Base-by-base conservation (phyloP, 2,797 vertebrate species). In the Hipposideros larvatus region DNA sequence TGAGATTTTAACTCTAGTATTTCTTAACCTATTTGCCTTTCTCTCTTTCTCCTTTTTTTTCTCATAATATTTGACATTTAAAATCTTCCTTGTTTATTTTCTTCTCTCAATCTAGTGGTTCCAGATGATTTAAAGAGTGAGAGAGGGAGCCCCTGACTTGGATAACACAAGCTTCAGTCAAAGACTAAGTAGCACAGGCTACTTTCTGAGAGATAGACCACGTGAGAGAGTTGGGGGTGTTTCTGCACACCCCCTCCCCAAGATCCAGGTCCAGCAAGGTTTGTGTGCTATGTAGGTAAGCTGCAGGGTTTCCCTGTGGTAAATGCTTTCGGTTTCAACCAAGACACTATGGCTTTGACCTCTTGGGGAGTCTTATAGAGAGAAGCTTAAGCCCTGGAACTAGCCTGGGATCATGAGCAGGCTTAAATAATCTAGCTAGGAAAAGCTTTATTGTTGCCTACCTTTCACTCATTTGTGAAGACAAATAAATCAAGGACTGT, bases 1-100 rank as follows among this genome's bases (percentile, higher is more conserved):
- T 77, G 87, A 75, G 66, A 75, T 91, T 91, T 78, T 46, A 82
- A 68, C 8, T 79, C 53, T 74, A 94, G 37, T 41, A 22, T 75
- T 70, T 43, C 43, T 10, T 34, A 34, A 34, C 34, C 8, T 59
- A 59, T 26, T 41, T 61, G 11, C n/a, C 41, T 9, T 43, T 65
- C 14, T 9, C 16, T 70, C 31, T 48, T 5, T 75, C 31, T 77
- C 37, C 7, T 19, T 11, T 31, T 31, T 31, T 90, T 77, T 61
- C 46, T 75, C 5, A 34, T 22, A 78, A n/a, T 43, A 87, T 82
- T 84, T 86, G 65, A 24, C 15, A 59, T 48, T 65, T 93, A 43
- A 92, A 57, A 82, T 71, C 41, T 83, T 82, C 26, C 21, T 57
- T 66, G 6, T 73, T 82, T 90, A 66, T 85, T 75, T 57, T 21